These are phyloP conservation scores for Eupithecia pulchellata DNA, from an alignment of 2,888 invertebrate genomes.

Conservation along the genomic window DNA sequence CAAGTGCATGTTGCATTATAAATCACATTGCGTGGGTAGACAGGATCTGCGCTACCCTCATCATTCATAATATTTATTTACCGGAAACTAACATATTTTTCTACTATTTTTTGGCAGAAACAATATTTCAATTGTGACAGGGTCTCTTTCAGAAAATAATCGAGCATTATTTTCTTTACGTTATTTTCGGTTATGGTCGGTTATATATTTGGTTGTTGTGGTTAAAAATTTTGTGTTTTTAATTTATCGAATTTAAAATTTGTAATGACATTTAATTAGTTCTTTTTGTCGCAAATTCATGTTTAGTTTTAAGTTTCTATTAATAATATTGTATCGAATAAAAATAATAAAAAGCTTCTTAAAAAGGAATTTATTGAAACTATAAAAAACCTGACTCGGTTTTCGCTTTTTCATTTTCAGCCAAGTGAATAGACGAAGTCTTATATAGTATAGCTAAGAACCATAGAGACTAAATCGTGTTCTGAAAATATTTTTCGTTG, in stretches of 20 bases:
- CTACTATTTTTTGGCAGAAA: not conserved
- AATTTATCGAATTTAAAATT: no score
- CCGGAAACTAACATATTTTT: conserved; percentile 2
- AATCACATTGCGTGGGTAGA: conserved; percentile 19
- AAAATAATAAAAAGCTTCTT: not conserved
- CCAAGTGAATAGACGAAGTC: not conserved
- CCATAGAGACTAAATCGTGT: not conserved
- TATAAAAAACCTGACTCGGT: not conserved
- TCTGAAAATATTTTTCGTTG: no score
- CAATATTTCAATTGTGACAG: not conserved
- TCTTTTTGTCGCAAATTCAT: no score
- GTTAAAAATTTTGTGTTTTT: no score
- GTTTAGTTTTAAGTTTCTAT: no score
- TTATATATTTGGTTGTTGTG: no score
- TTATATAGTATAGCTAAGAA: not conserved
- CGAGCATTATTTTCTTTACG: no score
- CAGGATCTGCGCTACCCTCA: conserved; percentile 14
- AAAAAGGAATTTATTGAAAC: not conserved
- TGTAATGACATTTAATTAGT: no score
- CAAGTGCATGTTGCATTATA: conserved; percentile 30
- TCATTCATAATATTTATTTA: conserved; percentile 19
- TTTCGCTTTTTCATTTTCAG: not conserved
- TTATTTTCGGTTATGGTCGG: no score
- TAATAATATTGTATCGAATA: no score
- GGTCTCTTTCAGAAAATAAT: not conserved